Base-by-base conservation (phyloP, 1,140 invertebrate species). In the Tetramorium simillimum region DNA sequence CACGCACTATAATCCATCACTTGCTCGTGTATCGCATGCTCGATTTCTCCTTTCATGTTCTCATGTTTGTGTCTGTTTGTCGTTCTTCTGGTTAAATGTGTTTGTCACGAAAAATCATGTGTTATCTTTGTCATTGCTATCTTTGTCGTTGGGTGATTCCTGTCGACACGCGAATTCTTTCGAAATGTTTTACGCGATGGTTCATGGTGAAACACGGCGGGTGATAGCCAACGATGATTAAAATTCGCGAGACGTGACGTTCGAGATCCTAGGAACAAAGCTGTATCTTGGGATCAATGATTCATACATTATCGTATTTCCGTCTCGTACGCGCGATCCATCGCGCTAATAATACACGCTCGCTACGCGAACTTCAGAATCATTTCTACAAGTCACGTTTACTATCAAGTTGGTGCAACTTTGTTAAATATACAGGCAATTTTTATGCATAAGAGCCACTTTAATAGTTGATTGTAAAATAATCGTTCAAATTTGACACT, bases 21-120 rank as follows among this genome's bases (percentile, higher is more conserved):
- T 43, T 67, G n/a, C 18, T 73, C 40, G 40, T 80, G 77, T 67
- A 80, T 49, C 56, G 69, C 56, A 58, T 82, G 53, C 49, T 21
- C 18, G 78, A 82, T 72, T 82, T 82, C 40, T 58, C 37, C 21
- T 49, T 60, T 82, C 67, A 46, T 53, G 33, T 9, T 12, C 12
- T 7, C 2, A 1, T 7, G 12, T 21, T 7, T 10, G 14, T 46
- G 3, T n/a, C 24, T 18, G 33, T 33, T 21, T 65, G 43, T 56
- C 21, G 40, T 46, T 16, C 6, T n/a, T 33, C 33, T 46, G 6
- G 65, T 46, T 72, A 43, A 81, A 65, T 18, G 28, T 49, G 14
- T 51, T 78, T n/a, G n/a, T n/a, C n/a, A n/a, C n/a, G 28, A 40
- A 37, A 69, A 69, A 80, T 78, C 28, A 80, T 46, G n/a, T 53